Base-by-base conservation (phyloP, 2,888 invertebrate species). In the Apamea anceps region DNA sequence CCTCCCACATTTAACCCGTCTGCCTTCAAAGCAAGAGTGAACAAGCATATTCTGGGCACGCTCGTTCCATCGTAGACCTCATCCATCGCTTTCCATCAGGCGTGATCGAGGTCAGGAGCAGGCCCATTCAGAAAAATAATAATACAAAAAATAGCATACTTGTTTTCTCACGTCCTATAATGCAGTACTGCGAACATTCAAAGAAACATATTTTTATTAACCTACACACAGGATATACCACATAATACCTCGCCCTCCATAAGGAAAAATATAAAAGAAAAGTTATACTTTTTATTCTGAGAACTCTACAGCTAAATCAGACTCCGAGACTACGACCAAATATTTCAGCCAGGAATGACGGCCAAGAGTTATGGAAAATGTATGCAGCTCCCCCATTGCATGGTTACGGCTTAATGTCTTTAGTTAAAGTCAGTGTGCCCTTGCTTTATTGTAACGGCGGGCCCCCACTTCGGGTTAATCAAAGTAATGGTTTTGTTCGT, bases 401-500 rank as follows among this genome's bases (percentile, higher is more conserved):
- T 79, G 78, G 78, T 62, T 28, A 74, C 28, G 72, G 68, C 70
- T 78, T 80, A 81, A 82, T 80, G 73, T 79, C 74, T 78, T 79
- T 87, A 77, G 87, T 79, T 87, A 85, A 32, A 72, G 72, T 68
- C 65, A 71, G 73, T 81, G 81, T 72, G 72, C 62, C 68, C 57
- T 71, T 78, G 70, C 48, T 87, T 87, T 87, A 87, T 68, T 74
- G 80, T 81, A 77, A 82, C 77, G 67, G 84, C 54, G 54, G 78
- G 60, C 63, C 72, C 72, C 67, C 75, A 68, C 79, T 77, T 72
- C 28, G 80, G 73, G 79, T 71, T 81, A 80, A 87, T 88, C 85
- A 86, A 82, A 84, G 86, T 89, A 86, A 87, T 87, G 84, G 87
- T 88, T 87, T 88, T 54, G 81, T 82, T 85, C 79, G 72, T 85